These are phyloP conservation scores for Pristionchus pacificus DNA, from an alignment of 1,140 invertebrate genomes.

Conservation along the genomic window DNA sequence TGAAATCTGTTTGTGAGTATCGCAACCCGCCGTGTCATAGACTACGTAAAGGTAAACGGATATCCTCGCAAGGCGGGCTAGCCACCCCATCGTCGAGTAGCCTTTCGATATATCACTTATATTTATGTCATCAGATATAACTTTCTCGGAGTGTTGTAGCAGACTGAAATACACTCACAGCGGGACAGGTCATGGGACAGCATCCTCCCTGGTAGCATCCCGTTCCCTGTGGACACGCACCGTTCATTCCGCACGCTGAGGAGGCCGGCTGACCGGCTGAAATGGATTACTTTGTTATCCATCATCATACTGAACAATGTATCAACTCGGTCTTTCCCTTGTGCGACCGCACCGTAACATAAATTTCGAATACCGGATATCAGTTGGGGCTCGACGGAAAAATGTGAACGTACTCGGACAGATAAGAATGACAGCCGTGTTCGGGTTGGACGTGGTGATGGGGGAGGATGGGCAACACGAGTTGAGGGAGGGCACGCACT, in stretches of 20 bases:
- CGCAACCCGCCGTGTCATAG: neutral
- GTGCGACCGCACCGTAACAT: neutral
- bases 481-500: conserved; percentile 24
- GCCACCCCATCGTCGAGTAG: too few species aligned
- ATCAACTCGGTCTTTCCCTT: too few species aligned
- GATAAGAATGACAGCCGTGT: conserved; percentile 32
- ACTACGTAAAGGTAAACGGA: neutral
- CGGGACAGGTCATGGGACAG: conserved; percentile 35
- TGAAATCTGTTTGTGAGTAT: neutral
- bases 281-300: conserved; percentile 6
- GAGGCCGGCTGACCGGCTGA: conserved; percentile 35
- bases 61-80: too few species aligned
- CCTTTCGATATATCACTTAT: too few species aligned
- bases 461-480: conserved; percentile 25
- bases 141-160: too few species aligned
- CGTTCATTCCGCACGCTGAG: conserved; percentile 21
- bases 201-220: conserved; percentile 40
- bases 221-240: conserved; percentile 28
- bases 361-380: too few species aligned
- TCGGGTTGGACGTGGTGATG: conserved; percentile 17
- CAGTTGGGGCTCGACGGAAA: neutral
- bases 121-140: too few species aligned
- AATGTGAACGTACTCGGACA: conserved; percentile 27
- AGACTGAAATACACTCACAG: conserved; percentile 33
- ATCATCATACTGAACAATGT: neutral